Base-by-base conservation (phyloP, 1,140 invertebrate genomes). In the Drosophila suzukii region DNA sequence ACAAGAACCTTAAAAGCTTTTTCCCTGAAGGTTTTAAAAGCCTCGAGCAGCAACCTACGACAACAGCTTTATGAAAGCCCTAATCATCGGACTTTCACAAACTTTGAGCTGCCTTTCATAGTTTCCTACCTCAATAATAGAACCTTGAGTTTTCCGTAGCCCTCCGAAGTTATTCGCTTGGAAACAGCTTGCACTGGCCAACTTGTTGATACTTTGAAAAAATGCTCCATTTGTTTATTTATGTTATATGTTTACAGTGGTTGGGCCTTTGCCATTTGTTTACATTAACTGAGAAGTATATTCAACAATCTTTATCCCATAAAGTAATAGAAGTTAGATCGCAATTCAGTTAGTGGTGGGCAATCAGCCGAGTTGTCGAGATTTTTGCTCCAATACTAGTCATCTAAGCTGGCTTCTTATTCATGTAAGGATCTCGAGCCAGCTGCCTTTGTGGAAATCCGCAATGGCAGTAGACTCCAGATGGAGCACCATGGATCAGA, bases 121-220 rank as follows among this genome's bases (percentile, higher is more conserved):
- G 36, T 27, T 51, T 15, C 13, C 36, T 47, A 46, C 36, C 53
- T 24, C 44, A 49, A 53, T 12, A 53, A 20, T 20, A 12, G 24
- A 51, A 38, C 24, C 30, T 34, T 58, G 15, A 10, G 49, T 11
- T 50, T 17, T 6, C 6, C 1, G 30, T 15, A 50, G 46, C 24
- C 13, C 30, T 50, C 2, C 49, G 0, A 7, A 7, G 32, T 3
- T 53, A 53, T 34, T 32, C n/a, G 27, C 30, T 32, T n/a, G 4
- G 2, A 15, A 50, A 47, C 46, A 30, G 44, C n/a, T 46, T n/a
- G 11, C n/a, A 34, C 20, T 15, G 12, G 12, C 4, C 66, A 58
- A 86, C 78, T 88, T 88, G 83, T 82, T 82, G 82, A 81, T 75
- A 50, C 54, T 11, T 36, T 17, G 6, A 41, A 36, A 63, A 60